phyloP scores from a whole-genome alignment of 2,888 invertebrate genomes.

The Siphlonurus alternatus region DNA sequence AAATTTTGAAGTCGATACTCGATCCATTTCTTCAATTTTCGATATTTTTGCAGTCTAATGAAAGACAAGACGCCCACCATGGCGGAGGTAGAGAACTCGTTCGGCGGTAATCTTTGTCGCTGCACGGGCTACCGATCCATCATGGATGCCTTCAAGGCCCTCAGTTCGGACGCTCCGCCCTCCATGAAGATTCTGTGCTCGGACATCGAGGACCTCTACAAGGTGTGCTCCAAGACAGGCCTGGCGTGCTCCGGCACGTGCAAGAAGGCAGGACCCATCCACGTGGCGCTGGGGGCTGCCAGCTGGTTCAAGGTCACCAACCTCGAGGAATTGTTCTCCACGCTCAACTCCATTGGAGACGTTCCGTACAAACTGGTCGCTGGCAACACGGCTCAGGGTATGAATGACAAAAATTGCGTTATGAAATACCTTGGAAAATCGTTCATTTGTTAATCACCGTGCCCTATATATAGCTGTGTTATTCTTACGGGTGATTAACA shows the following conservation, averaged over 20 bases:
- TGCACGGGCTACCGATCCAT: constrained; percentile 66
- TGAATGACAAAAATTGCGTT: too few relatives aligned
- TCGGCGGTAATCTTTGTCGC: constrained; percentile 53
- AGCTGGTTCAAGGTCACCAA: constrained; percentile 39
- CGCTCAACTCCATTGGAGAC: constrained; percentile 31
- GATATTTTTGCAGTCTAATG: neutral
- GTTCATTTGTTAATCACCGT: too few relatives aligned
- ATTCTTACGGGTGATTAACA: too few relatives aligned
- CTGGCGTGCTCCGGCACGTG: neutral
- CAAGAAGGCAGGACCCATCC: too few relatives aligned
- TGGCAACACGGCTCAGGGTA: constrained; percentile 58
- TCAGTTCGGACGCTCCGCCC: constrained; percentile 41
- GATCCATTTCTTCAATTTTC: too few relatives aligned
- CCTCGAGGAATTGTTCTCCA: constrained; percentile 36
- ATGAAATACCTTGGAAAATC: too few relatives aligned
- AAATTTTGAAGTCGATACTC: too few relatives aligned
- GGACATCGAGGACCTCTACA: constrained; percentile 25
- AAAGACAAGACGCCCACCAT: constrained; percentile 16
- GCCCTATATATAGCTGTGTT: too few relatives aligned
- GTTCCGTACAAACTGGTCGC: constrained; percentile 42
- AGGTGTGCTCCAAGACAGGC: neutral
- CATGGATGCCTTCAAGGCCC: constrained; percentile 59
- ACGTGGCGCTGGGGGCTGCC: too few relatives aligned
- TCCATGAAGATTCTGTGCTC: constrained; percentile 27
- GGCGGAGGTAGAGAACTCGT: constrained; percentile 27